Percentiles rank a stretch among this genome's conserved stretches.
phyloP scores from a whole-genome alignment of 1,140 invertebrate species.

The Oryctes rhinoceros region DNA sequence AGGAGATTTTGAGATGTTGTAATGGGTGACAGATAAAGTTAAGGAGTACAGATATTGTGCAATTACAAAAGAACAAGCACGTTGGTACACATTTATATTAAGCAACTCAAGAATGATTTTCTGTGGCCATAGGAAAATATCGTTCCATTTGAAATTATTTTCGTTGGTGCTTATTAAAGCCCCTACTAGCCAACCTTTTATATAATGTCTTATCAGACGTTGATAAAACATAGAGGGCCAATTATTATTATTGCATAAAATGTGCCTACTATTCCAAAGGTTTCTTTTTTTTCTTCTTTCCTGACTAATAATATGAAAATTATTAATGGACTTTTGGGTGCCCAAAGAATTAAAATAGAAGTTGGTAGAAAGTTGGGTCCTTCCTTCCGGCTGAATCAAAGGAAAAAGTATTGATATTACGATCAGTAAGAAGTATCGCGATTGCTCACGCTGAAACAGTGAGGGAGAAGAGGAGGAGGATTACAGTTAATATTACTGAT shows the following conservation, averaged over 20 bases:
- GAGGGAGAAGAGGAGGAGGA: slow-evolving; percentile 61
- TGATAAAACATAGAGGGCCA: slow-evolving; percentile 71
- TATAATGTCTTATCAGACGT: no score
- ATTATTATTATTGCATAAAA: slow-evolving; percentile 71
- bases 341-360: slow-evolving; percentile 83
- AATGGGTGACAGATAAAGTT: no score
- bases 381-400: slow-evolving; percentile 74
- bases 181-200: no score
- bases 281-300: slow-evolving; percentile 68
- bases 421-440: slow-evolving; percentile 76
- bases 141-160: no score
- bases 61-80: no score
- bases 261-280: slow-evolving; percentile 66
- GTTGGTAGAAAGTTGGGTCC: slow-evolving; percentile 77
- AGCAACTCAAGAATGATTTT: no score
- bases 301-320: slow-evolving; percentile 74
- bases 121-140: no score
- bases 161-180: no score
- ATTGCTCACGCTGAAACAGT: slow-evolving; percentile 77
- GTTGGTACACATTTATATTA: no score
- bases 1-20: no score
- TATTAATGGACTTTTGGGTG: slow-evolving; percentile 82
- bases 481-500: slow-evolving; percentile 73
- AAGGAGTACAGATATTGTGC: no score
- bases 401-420: slow-evolving; percentile 76